Percentiles rank a stretch among this genome's conserved stretches.
Conservation (phyloP, 2,797 vertebrate genomes). For the Trichosurus vulpecula region DNA sequence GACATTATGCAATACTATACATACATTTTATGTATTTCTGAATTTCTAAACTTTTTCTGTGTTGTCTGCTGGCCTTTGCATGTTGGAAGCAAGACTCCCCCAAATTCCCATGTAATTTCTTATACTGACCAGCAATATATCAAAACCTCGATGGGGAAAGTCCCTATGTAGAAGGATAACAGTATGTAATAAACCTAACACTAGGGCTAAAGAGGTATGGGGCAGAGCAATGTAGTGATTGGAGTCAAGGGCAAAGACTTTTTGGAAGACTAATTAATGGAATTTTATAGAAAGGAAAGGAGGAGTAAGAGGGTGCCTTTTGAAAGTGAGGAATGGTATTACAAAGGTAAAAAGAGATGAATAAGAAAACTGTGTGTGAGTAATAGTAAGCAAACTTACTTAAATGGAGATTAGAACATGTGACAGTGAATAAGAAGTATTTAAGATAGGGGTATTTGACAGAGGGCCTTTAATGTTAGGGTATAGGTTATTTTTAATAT, state of each 20-base stretch:
- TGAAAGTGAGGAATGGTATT: neutral
- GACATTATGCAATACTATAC: neutral
- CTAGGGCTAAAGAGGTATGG: neutral
- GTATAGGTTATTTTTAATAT: neutral
- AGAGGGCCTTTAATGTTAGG: neutral
- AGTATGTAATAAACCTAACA: neutral
- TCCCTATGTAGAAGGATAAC: neutral
- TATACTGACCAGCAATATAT: neutral
- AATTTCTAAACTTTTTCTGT: neutral
- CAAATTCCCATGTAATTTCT: neutral
- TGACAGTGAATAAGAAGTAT: neutral
- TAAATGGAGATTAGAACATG: neutral
- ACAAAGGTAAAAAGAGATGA: neutral
- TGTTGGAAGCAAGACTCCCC: neutral
- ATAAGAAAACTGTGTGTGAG: neutral
- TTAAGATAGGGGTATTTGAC: neutral
- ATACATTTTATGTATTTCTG: neutral
- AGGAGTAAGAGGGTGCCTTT: neutral
- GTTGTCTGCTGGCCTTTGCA: neutral
- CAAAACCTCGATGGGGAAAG: neutral
- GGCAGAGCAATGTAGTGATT: neutral
- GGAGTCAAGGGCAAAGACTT: neutral
- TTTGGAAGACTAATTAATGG: neutral
- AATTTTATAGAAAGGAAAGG: neutral
- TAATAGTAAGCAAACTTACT: neutral